These are phyloP conservation scores for Rhinophrynus dorsalis DNA, from an alignment of 2,797 vertebrate genomes.

Conservation along the genomic window DNA sequence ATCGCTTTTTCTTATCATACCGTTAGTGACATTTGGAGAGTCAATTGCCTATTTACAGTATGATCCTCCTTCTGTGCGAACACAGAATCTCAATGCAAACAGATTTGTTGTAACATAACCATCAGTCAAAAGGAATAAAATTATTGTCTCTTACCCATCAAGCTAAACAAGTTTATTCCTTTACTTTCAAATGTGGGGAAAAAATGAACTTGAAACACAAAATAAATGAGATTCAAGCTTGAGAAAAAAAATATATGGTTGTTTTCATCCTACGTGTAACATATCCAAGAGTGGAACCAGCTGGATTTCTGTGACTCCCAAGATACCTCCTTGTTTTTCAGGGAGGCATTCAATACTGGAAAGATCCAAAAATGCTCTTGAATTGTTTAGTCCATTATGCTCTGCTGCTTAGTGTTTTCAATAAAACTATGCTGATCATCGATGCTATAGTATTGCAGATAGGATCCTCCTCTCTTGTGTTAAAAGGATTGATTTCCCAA, in stretches of 20 bases:
- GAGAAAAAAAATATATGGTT: constrained; percentile 10
- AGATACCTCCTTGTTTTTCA: constrained; percentile 55
- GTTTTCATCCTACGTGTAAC: constrained; percentile 43
- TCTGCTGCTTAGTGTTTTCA: constrained; percentile 20
- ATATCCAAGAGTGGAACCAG: constrained; percentile 52
- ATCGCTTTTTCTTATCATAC: no score
- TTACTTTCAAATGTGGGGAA: constrained; percentile 21
- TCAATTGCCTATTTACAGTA: neutral
- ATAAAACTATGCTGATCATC: no score
- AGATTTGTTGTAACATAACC: constrained; percentile 5
- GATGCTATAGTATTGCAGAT: neutral
- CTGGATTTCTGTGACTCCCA: constrained; percentile 53
- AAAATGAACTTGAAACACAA: constrained; percentile 44
- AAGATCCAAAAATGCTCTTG: constrained; percentile 38
- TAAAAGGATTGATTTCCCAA: neutral
- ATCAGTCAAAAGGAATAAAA: neutral
- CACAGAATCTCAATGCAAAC: neutral
- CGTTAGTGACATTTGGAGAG: no score
- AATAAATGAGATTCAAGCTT: constrained; percentile 29
- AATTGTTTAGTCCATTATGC: constrained; percentile 38
- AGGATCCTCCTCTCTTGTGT: constrained; percentile 37
- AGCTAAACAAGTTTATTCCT: constrained; percentile 17
- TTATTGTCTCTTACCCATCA: constrained; percentile 57
- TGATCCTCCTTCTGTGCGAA: neutral
- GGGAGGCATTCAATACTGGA: constrained; percentile 41